phyloP scores from a whole-genome alignment of 2,797 vertebrate species.

The Onychomys leucogaster region DNA sequence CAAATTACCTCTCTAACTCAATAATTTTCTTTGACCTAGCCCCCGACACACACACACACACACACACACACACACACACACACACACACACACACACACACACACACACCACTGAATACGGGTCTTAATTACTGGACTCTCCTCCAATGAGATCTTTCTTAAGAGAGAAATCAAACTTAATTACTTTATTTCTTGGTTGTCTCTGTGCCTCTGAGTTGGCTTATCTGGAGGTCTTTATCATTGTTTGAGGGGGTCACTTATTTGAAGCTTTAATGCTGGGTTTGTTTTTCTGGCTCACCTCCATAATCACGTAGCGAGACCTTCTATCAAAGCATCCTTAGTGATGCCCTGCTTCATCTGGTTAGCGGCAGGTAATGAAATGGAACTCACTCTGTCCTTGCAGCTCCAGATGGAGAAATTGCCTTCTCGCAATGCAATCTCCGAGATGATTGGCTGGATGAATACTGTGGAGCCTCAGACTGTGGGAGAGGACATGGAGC shows the following conservation, averaged over 20 bases:
- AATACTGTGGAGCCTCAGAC: slow-evolving; percentile 84
- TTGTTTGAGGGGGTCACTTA: slow-evolving; percentile 60
- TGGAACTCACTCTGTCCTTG: slow-evolving; percentile 79
- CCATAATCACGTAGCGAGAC: slow-evolving; percentile 72
- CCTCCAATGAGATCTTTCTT: slow-evolving; percentile 70
- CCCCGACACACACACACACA: neutral
- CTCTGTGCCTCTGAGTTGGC: slow-evolving; percentile 60
- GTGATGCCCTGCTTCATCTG: slow-evolving; percentile 67
- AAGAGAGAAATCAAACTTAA: slow-evolving; percentile 78
- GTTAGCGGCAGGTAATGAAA: slow-evolving; percentile 69
- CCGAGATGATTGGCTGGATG: slow-evolving; percentile 91
- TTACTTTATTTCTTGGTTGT: slow-evolving; percentile 78
- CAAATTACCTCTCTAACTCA: slow-evolving; percentile 74
- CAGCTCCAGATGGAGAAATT: slow-evolving; percentile 92
- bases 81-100: too few species aligned
- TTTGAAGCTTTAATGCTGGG: slow-evolving; percentile 58
- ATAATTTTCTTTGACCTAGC: slow-evolving; percentile 73
- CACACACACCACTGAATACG: slow-evolving; percentile 46
- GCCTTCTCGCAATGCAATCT: slow-evolving; percentile 90
- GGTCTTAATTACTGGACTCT: slow-evolving; percentile 72
- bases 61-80: too few species aligned
- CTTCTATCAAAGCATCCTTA: slow-evolving; percentile 80
- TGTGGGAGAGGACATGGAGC: slow-evolving; percentile 61
- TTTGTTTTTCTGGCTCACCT: slow-evolving; percentile 77
- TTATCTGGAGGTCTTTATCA: slow-evolving; percentile 71